Evolutionary conservation across 2,797 vertebrate genomes (phyloP).

Genomic region (Lateolabrax maculatus): DNA sequence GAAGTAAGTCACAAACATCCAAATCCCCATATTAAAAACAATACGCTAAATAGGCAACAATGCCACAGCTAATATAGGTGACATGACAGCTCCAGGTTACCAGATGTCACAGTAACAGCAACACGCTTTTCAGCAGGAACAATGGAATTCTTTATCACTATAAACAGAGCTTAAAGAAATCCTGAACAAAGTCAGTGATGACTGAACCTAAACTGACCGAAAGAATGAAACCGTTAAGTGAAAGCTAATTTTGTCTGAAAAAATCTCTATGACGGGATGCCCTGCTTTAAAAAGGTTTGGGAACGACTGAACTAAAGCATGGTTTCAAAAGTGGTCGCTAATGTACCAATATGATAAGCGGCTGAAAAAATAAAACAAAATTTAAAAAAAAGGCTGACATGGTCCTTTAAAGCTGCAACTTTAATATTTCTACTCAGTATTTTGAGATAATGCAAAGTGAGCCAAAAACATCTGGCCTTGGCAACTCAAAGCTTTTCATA

Average conservation of each 20-base stretch:
- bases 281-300: not conserved
- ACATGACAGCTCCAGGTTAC: not conserved
- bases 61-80: not conserved
- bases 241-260: not conserved
- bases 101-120: not conserved
- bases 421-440: not conserved
- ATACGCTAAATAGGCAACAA: not conserved
- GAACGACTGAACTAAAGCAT: not conserved
- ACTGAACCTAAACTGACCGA: not conserved
- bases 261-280: not conserved
- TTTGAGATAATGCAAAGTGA: constrained; percentile 1
- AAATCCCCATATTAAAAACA: not conserved
- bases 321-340: not conserved
- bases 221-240: not conserved
- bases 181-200: not conserved
- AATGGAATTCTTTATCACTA: not conserved
- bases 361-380: not conserved
- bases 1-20: not conserved
- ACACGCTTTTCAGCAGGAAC: not conserved
- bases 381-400: not conserved
- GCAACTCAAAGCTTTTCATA: constrained; percentile 15
- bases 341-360: not conserved
- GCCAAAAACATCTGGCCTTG: constrained; percentile 32
- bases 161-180: not conserved
- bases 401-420: not conserved